Conservation (phyloP, 1,140 invertebrate species). For the Drosophila burlai region DNA sequence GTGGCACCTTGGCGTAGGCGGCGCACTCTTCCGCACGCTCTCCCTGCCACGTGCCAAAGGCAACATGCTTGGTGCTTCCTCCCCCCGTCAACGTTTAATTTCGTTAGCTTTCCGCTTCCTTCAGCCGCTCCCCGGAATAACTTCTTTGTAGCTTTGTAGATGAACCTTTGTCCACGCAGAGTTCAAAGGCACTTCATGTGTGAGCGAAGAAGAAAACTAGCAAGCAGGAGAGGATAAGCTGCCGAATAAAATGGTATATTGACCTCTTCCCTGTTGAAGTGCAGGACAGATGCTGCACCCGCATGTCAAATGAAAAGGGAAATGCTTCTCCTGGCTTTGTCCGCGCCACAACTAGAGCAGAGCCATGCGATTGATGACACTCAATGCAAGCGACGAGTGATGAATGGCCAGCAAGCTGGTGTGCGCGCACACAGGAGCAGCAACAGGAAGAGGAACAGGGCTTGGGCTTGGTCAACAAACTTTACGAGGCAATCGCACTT, state of each 20-base stretch:
- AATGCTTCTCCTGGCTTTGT: not conserved
- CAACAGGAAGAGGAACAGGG: not conserved
- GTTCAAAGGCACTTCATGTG: slow-evolving; percentile 44
- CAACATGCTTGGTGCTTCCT: not conserved
- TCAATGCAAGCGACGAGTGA: slow-evolving; percentile 23
- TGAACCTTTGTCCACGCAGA: slow-evolving; percentile 10
- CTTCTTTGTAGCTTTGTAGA: slow-evolving; percentile 1
- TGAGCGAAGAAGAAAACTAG: not conserved
- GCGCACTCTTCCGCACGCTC: not conserved
- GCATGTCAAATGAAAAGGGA: not conserved
- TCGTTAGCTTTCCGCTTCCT: slow-evolving; percentile 21
- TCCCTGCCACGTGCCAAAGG: not conserved
- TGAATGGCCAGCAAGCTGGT: slow-evolving; percentile 44
- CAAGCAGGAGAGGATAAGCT: not conserved
- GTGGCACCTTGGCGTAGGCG: slow-evolving; percentile 53
- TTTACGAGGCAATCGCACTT: slow-evolving; percentile 44
- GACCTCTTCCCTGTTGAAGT: not conserved
- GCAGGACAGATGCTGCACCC: not conserved
- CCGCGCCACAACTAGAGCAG: not conserved
- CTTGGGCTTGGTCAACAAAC: slow-evolving; percentile 48
- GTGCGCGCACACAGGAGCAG: slow-evolving; percentile 5
- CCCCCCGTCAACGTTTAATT: slow-evolving; percentile 16
- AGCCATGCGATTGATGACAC: slow-evolving; percentile 25
- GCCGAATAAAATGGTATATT: not conserved
- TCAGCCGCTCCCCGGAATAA: not conserved